Evolutionary conservation across 2,797 vertebrate genomes (phyloP).

Genomic region (Lacerta bilineata): DNA sequence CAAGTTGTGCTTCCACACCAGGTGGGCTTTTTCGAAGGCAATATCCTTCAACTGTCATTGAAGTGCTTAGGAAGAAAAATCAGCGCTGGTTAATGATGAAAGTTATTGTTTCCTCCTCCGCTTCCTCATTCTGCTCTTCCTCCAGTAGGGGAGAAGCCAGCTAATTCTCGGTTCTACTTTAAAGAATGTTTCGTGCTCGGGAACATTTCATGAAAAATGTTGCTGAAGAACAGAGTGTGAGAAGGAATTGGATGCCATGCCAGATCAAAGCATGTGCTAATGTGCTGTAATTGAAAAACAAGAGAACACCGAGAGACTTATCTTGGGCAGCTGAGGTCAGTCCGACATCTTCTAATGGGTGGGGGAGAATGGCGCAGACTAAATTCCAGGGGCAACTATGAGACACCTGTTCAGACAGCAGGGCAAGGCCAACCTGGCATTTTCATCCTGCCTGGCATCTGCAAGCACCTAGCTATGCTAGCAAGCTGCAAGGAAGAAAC

Average conservation of each 20-base stretch:
- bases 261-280: conserved; percentile 62
- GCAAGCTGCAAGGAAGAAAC: neutral
- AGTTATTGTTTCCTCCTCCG: neutral
- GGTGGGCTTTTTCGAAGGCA: neutral
- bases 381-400: conserved; percentile 11
- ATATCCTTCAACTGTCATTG: no score
- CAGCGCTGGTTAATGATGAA: no score
- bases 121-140: neutral
- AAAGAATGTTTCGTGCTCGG: neutral
- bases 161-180: no score
- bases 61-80: neutral
- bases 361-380: conserved; percentile 23
- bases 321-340: conserved; percentile 42
- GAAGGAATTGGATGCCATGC: conserved; percentile 26
- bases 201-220: neutral
- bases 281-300: conserved; percentile 48
- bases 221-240: neutral
- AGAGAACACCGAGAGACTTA: conserved; percentile 36
- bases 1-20: neutral
- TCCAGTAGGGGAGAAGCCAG: neutral
- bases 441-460: neutral
- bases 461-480: neutral
- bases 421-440: neutral
- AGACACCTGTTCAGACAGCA: neutral
- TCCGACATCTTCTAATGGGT: conserved; percentile 40